Evolutionary conservation across 2,888 invertebrate genomes (phyloP), one percentile per base, ranked within the genome.

Genomic region (Cepaea hortensis): DNA sequence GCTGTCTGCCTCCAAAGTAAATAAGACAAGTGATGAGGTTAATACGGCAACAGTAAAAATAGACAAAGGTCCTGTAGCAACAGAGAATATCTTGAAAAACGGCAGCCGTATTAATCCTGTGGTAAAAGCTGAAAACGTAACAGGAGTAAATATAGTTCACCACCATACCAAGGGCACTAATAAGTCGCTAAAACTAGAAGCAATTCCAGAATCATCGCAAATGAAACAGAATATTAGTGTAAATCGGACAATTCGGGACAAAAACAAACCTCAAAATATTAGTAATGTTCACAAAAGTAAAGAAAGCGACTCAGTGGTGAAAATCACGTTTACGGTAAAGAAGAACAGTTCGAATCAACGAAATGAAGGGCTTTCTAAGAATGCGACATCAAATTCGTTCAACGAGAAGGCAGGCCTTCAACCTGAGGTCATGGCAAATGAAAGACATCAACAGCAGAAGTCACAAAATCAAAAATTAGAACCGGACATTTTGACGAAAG

Each of bases 351-450:
- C n/a, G 3, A 50, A 35, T 3, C 15, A 46, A 35, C 15, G 23
- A 62, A 35, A 3, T 62, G 35, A 62, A 35, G 23, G 50, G 18
- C 18, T 0, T 61, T 23, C 61, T 77, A 11, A 79, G 35, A 79
- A 79, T 15, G 35, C 1, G 7, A 79, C 81, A 9, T 4, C 15
- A 1, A 48, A 50, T 20, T 48, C 70, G 1, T 46, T 70, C 48
- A 4, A 48, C 7, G 15, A 50, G 50, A 81, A 70, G 4, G 18
- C 11, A 3, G 50, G 48, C 50, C n/a, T 50, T 9, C n/a, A 70
- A 9, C 72, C 70, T 11, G 68, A 48, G 48, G 68, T 55, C n/a
- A 81, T 68, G 81, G 81, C 68, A 5, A 72, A 84, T 13, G 50
- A 65, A 77, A 62, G 48, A 77, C 50, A 77, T n/a, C 46, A 35